These are phyloP conservation scores for Hemibagrus guttatus DNA, from an alignment of 2,797 vertebrate species.

Conservation along the genomic window DNA sequence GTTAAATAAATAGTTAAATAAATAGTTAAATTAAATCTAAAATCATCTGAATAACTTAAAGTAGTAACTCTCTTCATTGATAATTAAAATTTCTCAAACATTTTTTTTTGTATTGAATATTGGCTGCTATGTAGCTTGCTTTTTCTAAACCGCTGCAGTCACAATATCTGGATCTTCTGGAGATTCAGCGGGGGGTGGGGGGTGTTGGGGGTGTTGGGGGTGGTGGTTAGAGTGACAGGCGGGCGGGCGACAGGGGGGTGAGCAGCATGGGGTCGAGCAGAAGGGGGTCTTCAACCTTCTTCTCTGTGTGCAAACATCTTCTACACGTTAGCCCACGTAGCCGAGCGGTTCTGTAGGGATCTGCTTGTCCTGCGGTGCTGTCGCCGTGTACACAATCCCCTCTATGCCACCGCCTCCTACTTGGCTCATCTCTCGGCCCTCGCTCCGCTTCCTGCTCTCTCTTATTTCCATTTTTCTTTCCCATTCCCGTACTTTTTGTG, in stretches of 20 bases:
- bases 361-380: slow-evolving; percentile 34
- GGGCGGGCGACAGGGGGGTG: neutral
- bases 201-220: too few species aligned
- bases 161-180: neutral
- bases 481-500: slow-evolving; percentile 27
- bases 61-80: neutral
- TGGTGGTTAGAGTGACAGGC: neutral
- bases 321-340: slow-evolving; percentile 41
- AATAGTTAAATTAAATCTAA: neutral
- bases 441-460: slow-evolving; percentile 14
- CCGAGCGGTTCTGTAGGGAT: slow-evolving; percentile 36
- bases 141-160: neutral
- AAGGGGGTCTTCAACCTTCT: slow-evolving; percentile 10
- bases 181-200: neutral
- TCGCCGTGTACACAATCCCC: slow-evolving; percentile 44
- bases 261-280: neutral
- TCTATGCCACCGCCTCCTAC: slow-evolving; percentile 44
- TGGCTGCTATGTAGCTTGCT: neutral
- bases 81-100: neutral
- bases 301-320: slow-evolving; percentile 46
- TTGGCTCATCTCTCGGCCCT: slow-evolving; percentile 23
- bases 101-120: neutral
- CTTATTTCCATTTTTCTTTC: slow-evolving; percentile 23
- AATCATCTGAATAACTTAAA: neutral
- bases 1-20: neutral